Evolutionary conservation across 1,140 invertebrate genomes (phyloP).

Genomic region (Hesperophylax magnus): DNA sequence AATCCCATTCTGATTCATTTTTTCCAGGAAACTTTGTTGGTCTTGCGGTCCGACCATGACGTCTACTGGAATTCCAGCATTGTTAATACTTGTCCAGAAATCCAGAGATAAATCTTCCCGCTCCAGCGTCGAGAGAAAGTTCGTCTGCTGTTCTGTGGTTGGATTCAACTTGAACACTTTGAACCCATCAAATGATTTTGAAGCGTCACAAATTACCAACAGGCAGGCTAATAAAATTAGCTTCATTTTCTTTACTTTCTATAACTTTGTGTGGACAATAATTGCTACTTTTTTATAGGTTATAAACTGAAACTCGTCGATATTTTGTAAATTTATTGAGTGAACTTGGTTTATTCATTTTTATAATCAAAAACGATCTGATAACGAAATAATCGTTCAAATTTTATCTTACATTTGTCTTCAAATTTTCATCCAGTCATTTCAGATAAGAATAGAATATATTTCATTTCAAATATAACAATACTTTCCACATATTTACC

Average conservation of each 20-base stretch:
- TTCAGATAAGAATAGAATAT: no score
- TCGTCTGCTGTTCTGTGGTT: constrained; percentile 24
- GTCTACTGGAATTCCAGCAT: constrained; percentile 61
- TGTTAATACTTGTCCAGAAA: constrained; percentile 52
- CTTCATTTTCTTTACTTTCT: not conserved
- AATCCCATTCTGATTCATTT: constrained; percentile 35
- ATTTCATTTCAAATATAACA: no score
- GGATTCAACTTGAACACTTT: constrained; percentile 46
- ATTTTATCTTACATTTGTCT: not conserved
- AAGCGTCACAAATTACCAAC: constrained; percentile 28
- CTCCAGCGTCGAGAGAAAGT: constrained; percentile 19
- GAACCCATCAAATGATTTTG: constrained; percentile 54
- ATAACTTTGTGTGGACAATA: no score
- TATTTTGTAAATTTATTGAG: no score
- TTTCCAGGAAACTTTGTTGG: constrained; percentile 14
- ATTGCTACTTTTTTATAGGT: not conserved
- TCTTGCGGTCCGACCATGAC: constrained; percentile 47
- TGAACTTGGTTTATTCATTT: no score
- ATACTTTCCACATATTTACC: no score
- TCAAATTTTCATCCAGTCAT: not conserved
- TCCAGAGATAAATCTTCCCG: constrained; percentile 34
- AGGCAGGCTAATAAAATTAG: constrained; percentile 14
- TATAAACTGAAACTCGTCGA: no score
- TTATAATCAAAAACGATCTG: no score
- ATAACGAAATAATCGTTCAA: not conserved